These are phyloP conservation scores for Aphidius colemani DNA, from an alignment of 2,888 invertebrate genomes.

Conservation along the genomic window DNA sequence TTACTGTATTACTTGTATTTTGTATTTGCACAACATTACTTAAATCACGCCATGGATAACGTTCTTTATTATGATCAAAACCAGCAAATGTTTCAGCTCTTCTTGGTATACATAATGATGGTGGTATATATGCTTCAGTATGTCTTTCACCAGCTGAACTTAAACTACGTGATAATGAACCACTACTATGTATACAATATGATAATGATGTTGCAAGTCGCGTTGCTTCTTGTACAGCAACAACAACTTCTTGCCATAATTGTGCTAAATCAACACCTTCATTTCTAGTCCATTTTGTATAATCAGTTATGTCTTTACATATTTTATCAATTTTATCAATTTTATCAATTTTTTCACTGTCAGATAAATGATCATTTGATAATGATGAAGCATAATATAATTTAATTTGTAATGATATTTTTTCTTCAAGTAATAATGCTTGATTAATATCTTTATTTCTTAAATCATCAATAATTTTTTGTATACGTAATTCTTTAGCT, in stretches of 20 bases:
- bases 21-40: constrained; percentile 42
- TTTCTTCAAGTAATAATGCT: constrained; percentile 84
- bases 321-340: constrained; percentile 43
- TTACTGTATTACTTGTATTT: constrained; percentile 39
- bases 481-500: constrained; percentile 78
- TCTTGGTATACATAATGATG: constrained; percentile 76
- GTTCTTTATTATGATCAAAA: constrained; percentile 71
- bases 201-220: constrained; percentile 76
- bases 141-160: constrained; percentile 94
- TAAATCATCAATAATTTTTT: constrained; percentile 81
- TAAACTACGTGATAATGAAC: constrained; percentile 84
- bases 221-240: constrained; percentile 70
- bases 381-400: constrained; percentile 71
- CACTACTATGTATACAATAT: constrained; percentile 66
- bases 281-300: constrained; percentile 73
- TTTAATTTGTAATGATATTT: constrained; percentile 82
- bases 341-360: constrained; percentile 37
- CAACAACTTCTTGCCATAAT: constrained; percentile 73
- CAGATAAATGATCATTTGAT: constrained; percentile 53
- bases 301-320: constrained; percentile 65
- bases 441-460: constrained; percentile 88
- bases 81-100: constrained; percentile 96
- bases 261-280: constrained; percentile 78
- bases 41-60: constrained; percentile 51
- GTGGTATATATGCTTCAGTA: constrained; percentile 82